Evolutionary conservation across 2,113 vertebrate genomes (phyloP).

Genomic region (Thamnophis sirtalis): DNA sequence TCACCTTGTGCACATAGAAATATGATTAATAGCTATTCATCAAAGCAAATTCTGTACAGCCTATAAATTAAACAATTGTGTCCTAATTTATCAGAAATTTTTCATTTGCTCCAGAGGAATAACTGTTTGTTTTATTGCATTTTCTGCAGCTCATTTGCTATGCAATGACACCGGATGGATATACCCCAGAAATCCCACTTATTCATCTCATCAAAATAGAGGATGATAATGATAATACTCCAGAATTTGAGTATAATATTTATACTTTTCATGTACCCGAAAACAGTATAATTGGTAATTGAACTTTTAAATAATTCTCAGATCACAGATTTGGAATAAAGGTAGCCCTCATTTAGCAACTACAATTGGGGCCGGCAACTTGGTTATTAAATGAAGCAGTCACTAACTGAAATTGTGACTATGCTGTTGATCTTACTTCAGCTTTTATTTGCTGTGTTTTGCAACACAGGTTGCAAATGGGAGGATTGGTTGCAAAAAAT

Average conservation of each 20-base stretch:
- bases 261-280: slow-evolving; percentile 73
- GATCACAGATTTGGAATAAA: not conserved
- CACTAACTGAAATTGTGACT: not conserved
- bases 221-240: slow-evolving; percentile 88
- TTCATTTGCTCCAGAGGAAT: not conserved
- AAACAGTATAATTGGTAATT: slow-evolving; percentile 70
- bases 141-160: slow-evolving; percentile 69
- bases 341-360: not conserved
- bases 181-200: slow-evolving; percentile 68
- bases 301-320: not conserved
- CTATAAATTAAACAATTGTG: not conserved
- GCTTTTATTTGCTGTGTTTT: not conserved
- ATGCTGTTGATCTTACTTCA: not conserved
- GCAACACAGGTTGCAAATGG: not conserved
- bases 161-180: slow-evolving; percentile 58
- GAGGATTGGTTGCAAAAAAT: not conserved
- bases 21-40: not conserved
- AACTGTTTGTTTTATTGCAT: not conserved
- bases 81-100: not conserved
- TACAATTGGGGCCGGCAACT: not conserved
- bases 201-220: slow-evolving; percentile 69
- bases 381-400: not conserved
- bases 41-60: not conserved
- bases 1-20: not conserved
- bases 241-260: slow-evolving; percentile 60